phyloP scores from a whole-genome alignment of 2,888 invertebrate genomes.

The Lasioglossum lativentre region DNA sequence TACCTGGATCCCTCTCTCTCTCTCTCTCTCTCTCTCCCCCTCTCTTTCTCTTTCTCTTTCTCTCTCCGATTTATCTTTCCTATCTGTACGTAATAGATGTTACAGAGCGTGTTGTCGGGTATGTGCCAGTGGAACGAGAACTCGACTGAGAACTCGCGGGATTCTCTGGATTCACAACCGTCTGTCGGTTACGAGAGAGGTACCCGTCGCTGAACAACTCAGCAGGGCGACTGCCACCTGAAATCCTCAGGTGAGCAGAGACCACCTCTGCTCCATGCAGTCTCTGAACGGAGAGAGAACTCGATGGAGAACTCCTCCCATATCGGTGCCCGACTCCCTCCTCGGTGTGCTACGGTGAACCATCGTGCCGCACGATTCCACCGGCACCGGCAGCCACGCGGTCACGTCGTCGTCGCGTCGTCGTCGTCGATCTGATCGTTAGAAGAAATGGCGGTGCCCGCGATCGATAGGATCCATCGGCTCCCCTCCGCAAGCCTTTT shows the following conservation, averaged over 20 bases:
- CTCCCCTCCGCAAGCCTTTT: too few species aligned
- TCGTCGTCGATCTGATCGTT: not conserved
- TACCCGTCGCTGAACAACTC: constrained; percentile 77
- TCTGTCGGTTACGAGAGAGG: constrained; percentile 51
- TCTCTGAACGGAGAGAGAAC: constrained; percentile 69
- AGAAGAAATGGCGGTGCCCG: not conserved
- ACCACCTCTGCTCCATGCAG: constrained; percentile 76
- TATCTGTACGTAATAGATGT: not conserved
- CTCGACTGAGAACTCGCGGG: constrained; percentile 63
- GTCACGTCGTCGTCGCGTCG: too few species aligned
- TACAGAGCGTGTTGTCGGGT: not conserved
- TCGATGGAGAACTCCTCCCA: constrained; percentile 74
- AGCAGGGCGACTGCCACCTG: constrained; percentile 80
- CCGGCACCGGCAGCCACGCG: constrained; percentile 9
- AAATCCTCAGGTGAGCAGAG: constrained; percentile 77
- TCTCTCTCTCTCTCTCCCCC: not conserved
- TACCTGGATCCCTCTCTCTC: not conserved
- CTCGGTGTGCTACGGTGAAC: constrained; percentile 32
- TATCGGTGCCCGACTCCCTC: constrained; percentile 64
- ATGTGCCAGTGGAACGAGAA: constrained; percentile 29
- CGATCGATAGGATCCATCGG: not conserved
- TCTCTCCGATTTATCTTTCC: not conserved
- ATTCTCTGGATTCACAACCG: constrained; percentile 52
- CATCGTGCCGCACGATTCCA: constrained; percentile 41
- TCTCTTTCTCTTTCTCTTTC: not conserved